Base-by-base conservation (phyloP, 2,113 vertebrate species). In the Grallaria varia region DNA sequence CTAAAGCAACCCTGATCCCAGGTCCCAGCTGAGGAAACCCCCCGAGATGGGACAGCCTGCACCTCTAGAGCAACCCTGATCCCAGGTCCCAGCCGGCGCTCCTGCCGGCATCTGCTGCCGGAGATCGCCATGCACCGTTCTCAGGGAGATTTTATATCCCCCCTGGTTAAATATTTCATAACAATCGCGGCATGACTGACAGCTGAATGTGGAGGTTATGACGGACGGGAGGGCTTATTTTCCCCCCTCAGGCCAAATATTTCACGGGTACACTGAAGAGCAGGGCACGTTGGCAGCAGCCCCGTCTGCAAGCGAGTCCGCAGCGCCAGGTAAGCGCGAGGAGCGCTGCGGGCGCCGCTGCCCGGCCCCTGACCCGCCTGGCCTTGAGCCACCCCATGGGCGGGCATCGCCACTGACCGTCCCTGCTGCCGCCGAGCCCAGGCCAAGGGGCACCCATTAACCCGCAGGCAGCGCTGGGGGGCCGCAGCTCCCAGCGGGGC, bases 261-360 rank as follows among this genome's bases (percentile, higher is more conserved):
- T 77, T 75, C 66, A 72, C 7, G 21, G 33, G 35, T 62, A 66
- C 20, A 19, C 2, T 2, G 74, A 47, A 60, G 18, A 13, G 33
- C 2, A 9, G 80, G 81, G 73, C 60, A 15, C 3, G 0, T 82
- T 76, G 8, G 8, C 96, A 74, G 72, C 74, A 9, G 5, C 10
- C 9, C 40, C 0, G 1, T 3, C 31, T 28, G 79, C 53, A 44
- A 19, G 18, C 10, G 10, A 31, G 50, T 8, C 13, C 42, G 53
- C 42, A 25, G 42, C 39, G n/a, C 33, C 4, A 20, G 15, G 7
- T 0, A 2, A 5, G 23, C 0, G 4, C 45, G 16, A n/a, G 74
- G 6, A 45, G 14, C 0, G 3, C 37, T 0, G 30, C 0, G 1
- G 63, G 60, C 55, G 50, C 24, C 31, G 3, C 17, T 0, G 7